A percentile compares a stretch with the other conserved stretches of the same genome.
These are phyloP conservation scores for Deilephila elpenor DNA, from an alignment of 2,888 invertebrate species.

Conservation along the genomic window DNA sequence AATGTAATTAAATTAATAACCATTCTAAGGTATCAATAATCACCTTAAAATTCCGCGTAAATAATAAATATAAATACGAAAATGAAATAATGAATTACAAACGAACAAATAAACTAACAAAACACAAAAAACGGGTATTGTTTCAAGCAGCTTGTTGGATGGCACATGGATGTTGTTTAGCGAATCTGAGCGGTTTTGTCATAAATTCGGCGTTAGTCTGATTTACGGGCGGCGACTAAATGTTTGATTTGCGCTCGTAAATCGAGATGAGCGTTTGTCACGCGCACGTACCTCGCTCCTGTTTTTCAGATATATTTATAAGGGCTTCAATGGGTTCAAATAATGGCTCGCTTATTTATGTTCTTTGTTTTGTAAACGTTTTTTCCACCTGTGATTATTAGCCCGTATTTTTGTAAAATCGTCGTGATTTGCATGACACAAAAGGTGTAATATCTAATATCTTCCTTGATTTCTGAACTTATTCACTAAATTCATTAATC, in stretches of 20 bases:
- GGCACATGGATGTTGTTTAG: constrained; percentile 54
- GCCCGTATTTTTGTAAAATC: neutral
- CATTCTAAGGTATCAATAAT: no score
- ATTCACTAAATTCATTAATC: no score
- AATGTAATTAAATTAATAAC: no score
- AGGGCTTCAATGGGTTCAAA: constrained; percentile 8
- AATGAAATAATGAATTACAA: neutral
- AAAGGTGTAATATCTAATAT: no score
- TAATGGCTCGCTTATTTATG: neutral
- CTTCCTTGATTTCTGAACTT: no score
- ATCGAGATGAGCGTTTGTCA: constrained; percentile 81
- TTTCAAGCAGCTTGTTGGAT: constrained; percentile 22
- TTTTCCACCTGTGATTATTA: neutral
- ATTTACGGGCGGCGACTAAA: constrained; percentile 79
- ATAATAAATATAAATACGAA: neutral
- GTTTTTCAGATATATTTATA: constrained; percentile 22
- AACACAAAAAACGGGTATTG: constrained; percentile 3
- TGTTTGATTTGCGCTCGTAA: constrained; percentile 82
- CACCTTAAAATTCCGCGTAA: no score
- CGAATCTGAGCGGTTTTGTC: constrained; percentile 56
- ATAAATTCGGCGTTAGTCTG: constrained; percentile 77
- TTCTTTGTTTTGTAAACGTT: neutral
- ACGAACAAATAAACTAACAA: neutral
- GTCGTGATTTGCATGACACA: neutral
- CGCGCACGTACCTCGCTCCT: constrained; percentile 46